These are phyloP conservation scores for Parnassius orleans DNA, from an alignment of 2,888 invertebrate genomes.

Conservation along the genomic window DNA sequence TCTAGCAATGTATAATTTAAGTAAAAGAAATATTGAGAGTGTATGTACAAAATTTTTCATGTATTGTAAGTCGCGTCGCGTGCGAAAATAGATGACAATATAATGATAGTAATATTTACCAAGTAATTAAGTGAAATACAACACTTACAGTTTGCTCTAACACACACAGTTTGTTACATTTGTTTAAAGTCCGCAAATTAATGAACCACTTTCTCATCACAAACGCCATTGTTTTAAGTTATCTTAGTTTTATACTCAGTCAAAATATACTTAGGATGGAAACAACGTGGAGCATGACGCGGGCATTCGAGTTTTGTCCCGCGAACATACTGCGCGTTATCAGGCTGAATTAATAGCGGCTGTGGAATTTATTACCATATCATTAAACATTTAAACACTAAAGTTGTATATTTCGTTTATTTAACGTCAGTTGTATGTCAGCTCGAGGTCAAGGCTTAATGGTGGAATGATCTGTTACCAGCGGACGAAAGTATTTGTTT, in stretches of 20 bases:
- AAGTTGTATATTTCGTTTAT: slow-evolving; percentile 40
- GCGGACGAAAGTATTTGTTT: background rate
- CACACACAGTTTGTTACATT: slow-evolving; percentile 48
- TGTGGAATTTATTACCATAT: slow-evolving; percentile 61
- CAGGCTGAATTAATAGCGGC: slow-evolving; percentile 57
- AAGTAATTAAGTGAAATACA: slow-evolving; percentile 2
- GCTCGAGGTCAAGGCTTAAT: slow-evolving; percentile 45
- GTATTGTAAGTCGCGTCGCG: too few species aligned
- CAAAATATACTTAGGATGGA: slow-evolving; percentile 10
- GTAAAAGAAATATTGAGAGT: too few species aligned
- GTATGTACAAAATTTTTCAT: too few species aligned
- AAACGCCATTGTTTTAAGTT: slow-evolving; percentile 53
- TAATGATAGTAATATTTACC: background rate
- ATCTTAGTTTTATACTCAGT: background rate
- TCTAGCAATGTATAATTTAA: too few species aligned
- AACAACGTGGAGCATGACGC: slow-evolving; percentile 38
- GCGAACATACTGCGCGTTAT: slow-evolving; percentile 56
- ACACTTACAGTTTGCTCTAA: slow-evolving; percentile 57
- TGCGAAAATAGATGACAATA: too few species aligned
- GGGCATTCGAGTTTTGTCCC: slow-evolving; percentile 37
- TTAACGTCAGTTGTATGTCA: slow-evolving; percentile 38
- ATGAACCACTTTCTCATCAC: slow-evolving; percentile 58
- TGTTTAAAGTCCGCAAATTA: slow-evolving; percentile 52
- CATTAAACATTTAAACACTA: slow-evolving; percentile 50
- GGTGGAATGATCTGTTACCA: background rate